Conservation (phyloP, 64 coral and sea anemone species). For the Actinia equina region DNA sequence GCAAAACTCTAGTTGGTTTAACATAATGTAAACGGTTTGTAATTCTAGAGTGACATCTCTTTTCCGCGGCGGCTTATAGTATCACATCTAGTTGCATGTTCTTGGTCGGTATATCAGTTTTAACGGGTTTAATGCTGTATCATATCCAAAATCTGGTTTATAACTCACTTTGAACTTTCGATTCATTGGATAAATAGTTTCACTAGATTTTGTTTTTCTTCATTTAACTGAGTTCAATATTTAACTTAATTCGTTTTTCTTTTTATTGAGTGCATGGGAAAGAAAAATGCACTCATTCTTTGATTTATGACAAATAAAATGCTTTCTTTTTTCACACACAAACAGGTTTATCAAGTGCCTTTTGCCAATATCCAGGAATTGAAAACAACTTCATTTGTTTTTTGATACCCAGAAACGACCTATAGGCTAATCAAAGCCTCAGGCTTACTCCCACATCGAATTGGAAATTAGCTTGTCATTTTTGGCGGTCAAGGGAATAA, state of each 20-base stretch:
- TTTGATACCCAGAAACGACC: background rate
- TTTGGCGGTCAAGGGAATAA: too few species aligned
- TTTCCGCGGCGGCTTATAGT: background rate
- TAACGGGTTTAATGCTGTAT: background rate
- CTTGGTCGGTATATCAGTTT: background rate
- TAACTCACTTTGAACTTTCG: background rate
- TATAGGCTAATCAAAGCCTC: too few species aligned
- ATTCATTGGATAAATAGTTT: background rate
- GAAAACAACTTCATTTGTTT: too few species aligned
- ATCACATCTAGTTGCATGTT: background rate
- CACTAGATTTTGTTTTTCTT: too few species aligned
- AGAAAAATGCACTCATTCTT: too few species aligned
- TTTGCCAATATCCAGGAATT: too few species aligned
- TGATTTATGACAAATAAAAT: background rate
- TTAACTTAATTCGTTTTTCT: too few species aligned
- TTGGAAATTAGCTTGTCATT: too few species aligned
- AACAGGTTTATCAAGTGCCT: too few species aligned
- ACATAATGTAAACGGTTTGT: slow-evolving; percentile 7
- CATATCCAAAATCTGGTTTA: background rate
- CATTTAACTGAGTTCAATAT: too few species aligned
- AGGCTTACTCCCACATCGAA: too few species aligned
- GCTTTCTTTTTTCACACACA: background rate
- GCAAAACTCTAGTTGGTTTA: background rate
- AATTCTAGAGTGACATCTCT: background rate
- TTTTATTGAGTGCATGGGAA: too few species aligned